Percentiles rank a stretch among this genome's conserved stretches.
Evolutionary conservation across 2,113 vertebrate genomes (phyloP).

Genomic region (Cynopterus brachyotis): DNA sequence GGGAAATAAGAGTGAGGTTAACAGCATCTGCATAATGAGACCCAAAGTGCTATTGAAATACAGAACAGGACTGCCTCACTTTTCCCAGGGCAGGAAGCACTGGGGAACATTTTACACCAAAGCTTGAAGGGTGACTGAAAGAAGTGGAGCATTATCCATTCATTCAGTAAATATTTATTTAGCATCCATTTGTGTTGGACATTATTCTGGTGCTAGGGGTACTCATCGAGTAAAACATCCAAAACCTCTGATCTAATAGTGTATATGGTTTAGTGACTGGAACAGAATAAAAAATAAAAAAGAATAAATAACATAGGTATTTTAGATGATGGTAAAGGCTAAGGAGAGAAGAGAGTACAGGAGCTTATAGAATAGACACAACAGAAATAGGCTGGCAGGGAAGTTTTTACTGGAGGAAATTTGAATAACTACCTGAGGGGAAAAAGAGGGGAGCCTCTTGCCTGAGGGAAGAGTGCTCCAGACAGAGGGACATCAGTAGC

Average conservation of each 20-base stretch:
- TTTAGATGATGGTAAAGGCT: neutral
- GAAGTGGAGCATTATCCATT: neutral
- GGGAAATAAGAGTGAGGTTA: neutral
- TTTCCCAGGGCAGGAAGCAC: neutral
- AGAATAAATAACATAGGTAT: neutral
- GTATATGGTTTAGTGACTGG: neutral
- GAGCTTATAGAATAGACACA: neutral
- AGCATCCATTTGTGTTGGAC: neutral
- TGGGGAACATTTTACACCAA: neutral
- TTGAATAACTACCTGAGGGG: neutral
- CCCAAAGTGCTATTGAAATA: neutral
- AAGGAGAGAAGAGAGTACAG: neutral
- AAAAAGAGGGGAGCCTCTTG: neutral
- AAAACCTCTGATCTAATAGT: neutral
- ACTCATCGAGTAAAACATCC: neutral
- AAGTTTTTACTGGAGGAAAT: neutral
- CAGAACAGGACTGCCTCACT: neutral
- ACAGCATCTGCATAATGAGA: neutral
- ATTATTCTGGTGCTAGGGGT: neutral
- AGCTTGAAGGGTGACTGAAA: neutral
- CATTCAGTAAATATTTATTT: neutral
- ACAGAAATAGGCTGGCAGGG: neutral
- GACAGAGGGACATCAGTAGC: neutral
- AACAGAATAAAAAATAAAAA: neutral
- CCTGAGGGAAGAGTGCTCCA: neutral